Percentiles rank a stretch among this genome's conserved stretches.
These are phyloP conservation scores for Calonectris borealis DNA, from an alignment of 2,113 vertebrate species.

Conservation along the genomic window DNA sequence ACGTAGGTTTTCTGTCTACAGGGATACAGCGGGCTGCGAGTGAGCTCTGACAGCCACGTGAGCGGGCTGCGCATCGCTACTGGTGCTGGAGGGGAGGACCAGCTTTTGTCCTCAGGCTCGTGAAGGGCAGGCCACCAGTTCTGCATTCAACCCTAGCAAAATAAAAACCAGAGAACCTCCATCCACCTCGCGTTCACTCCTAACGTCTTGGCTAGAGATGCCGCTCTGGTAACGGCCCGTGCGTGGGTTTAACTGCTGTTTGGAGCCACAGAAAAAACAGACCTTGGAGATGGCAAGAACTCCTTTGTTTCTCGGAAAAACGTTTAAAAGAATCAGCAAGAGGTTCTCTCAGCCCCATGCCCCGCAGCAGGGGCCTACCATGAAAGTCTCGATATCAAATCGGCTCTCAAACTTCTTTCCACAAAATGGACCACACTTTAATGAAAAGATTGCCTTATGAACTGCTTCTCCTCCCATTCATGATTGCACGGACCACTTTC, in stretches of 20 bases:
- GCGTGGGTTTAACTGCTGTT: not conserved
- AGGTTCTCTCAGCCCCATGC: not conserved
- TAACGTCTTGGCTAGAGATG: not conserved
- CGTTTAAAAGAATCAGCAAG: not conserved
- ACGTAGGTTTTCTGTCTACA: not conserved
- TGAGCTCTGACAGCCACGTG: accelerated
- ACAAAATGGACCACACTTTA: not conserved
- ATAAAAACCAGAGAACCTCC: not conserved
- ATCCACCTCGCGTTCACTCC: not conserved
- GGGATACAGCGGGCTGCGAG: not conserved
- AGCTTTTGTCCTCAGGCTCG: not conserved
- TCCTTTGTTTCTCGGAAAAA: not conserved
- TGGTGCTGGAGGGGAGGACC: not conserved
- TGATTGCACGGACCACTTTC: not conserved
- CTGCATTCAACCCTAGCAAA: not conserved
- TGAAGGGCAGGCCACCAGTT: not conserved
- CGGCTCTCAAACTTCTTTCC: not conserved
- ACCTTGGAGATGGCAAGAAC: not conserved
- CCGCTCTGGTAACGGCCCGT: not conserved
- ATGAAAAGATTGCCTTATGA: not conserved
- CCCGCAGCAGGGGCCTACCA: not conserved
- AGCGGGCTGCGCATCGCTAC: not conserved
- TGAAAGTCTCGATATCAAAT: not conserved
- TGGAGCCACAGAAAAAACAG: not conserved
- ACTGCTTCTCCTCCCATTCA: constrained; percentile 7